Evolutionary conservation across 2,113 vertebrate species (phyloP), one percentile per base, ranked within the genome.

Genomic region (Neomonachus schauinslandi): DNA sequence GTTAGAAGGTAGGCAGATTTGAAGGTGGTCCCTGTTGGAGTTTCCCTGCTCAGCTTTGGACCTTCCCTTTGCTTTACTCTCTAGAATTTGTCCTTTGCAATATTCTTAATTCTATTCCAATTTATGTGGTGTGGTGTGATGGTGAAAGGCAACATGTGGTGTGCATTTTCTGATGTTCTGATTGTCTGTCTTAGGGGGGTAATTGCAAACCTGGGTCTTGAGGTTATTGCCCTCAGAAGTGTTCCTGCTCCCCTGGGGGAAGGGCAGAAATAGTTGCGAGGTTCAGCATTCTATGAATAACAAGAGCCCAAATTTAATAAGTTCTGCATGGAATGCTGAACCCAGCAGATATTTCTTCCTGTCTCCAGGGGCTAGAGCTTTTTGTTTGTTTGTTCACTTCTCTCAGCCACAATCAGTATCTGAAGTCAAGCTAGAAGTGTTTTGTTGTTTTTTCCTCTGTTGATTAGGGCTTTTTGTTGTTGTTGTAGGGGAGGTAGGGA

Each of bases 281-380:
- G 18, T 16, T 84, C 57, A 8, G 28, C 8, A 15, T 11, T 42
- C 46, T 36, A 1, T 4, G n/a, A 28, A 13, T 9, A 84, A 46
- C 16, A 55, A 84, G 11, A 57, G 51, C 15, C 46, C 21, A 22
- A 6, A 22, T 28, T 33, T 55, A 49, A 18, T 22, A 12, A 13
- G 2, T 36, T 67, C 49, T 13, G 59, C 21, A 5, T 0, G 3
- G 13, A 51, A 5, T n/a, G 46, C 1, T 19, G 28, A 67, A 13
- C 15, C 55, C 36, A 2, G 7, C 13, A 36, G 28, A 1, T 1
- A 21, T 7, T 69, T 49, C 42, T 51, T 26, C 12, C 15, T 3
- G 2, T 39, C 18, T 1, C 1, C 2, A n/a, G 46, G 11, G 21
- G 3, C 5, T 26, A 26, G 19, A 36, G 46, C 28, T 51, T 4